A percentile compares a stretch with the other conserved stretches of the same genome.
Conservation (phyloP, 1,140 invertebrate genomes). For the Liolophura sinensis region DNA sequence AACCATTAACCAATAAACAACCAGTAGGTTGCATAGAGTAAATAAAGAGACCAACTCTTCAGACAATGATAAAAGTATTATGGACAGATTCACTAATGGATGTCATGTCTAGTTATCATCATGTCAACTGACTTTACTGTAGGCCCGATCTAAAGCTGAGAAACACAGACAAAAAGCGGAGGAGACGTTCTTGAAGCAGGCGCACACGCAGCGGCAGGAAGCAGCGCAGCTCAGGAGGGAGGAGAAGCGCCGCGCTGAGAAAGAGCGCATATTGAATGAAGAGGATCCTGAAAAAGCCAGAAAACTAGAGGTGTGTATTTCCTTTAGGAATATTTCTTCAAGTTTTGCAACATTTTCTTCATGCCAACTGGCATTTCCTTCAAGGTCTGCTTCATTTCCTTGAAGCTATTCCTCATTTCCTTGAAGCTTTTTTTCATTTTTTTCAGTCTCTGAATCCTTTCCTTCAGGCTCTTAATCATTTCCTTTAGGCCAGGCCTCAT, state of each 20-base stretch:
- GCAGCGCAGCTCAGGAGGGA: constrained; percentile 81
- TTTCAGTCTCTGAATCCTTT: not conserved
- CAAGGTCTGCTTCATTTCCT: too few relatives aligned
- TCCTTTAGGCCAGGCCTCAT: too few relatives aligned
- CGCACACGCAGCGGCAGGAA: constrained; percentile 89
- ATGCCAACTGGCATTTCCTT: too few relatives aligned
- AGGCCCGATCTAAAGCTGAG: constrained; percentile 87
- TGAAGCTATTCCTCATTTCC: not conserved
- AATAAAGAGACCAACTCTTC: too few relatives aligned
- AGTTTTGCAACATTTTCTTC: too few relatives aligned
- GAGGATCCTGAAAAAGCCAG: constrained; percentile 97
- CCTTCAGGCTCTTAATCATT: not conserved
- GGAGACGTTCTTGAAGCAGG: constrained; percentile 90
- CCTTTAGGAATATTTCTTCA: not conserved
- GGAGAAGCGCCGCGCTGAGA: constrained; percentile 86
- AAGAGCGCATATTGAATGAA: constrained; percentile 79
- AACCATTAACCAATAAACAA: too few relatives aligned
- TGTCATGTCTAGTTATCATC: too few relatives aligned
- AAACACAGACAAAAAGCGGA: constrained; percentile 89
- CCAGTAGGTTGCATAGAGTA: too few relatives aligned
- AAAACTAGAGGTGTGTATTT: constrained; percentile 75
- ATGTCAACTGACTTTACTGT: constrained; percentile 4
- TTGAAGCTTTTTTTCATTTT: not conserved
- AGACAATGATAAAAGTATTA: too few relatives aligned
- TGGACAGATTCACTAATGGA: too few relatives aligned